phyloP scores from a whole-genome alignment of 1,140 invertebrate genomes.

The Zaprionus kolodkinae region DNA sequence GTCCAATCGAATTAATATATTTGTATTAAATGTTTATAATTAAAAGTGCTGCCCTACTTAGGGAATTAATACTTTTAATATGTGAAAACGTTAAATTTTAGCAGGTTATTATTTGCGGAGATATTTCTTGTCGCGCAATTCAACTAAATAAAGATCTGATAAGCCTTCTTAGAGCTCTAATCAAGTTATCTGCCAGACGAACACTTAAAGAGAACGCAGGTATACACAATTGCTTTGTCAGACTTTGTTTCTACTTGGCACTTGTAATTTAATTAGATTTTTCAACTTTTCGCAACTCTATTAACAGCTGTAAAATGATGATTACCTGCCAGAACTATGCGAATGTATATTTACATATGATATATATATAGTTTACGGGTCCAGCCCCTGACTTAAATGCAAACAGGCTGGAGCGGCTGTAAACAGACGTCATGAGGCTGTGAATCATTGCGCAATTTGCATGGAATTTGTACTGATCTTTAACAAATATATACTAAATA shows the following conservation, averaged over 20 bases:
- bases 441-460: slow-evolving; percentile 19
- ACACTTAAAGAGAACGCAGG: neutral
- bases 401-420: neutral
- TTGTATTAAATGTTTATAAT: neutral
- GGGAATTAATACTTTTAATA: neutral
- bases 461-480: slow-evolving; percentile 12
- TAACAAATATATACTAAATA: neutral
- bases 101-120: neutral
- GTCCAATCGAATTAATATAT: neutral
- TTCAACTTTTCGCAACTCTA: neutral
- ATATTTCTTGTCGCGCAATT: neutral
- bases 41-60: neutral
- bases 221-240: neutral
- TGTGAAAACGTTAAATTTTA: neutral
- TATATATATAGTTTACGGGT: neutral
- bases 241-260: neutral
- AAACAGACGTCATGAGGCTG: slow-evolving; percentile 21
- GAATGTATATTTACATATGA: neutral
- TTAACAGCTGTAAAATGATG: neutral
- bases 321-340: neutral
- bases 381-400: slow-evolving; percentile 6
- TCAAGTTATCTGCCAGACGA: neutral
- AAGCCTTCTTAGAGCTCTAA: neutral
- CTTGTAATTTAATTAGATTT: neutral
- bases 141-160: neutral